phyloP scores from a whole-genome alignment of 2,113 vertebrate species.

The Pterocles gutturalis region DNA sequence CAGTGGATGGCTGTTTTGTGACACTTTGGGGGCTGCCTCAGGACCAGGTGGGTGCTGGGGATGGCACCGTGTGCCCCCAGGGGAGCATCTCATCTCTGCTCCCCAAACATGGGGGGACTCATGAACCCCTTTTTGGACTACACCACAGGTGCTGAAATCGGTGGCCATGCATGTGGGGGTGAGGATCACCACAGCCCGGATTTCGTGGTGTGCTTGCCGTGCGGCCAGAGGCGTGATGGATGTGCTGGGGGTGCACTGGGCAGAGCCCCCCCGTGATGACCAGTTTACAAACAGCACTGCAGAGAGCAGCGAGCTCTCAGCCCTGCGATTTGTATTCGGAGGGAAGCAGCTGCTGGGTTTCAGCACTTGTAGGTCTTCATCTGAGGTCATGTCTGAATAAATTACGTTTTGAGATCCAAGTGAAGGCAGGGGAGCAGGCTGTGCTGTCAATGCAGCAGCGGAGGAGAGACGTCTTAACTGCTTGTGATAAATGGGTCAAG shows the following conservation, averaged over 20 bases:
- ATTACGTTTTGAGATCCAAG: not conserved
- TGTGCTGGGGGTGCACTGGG: not conserved
- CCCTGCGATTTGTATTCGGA: not conserved
- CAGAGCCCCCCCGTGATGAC: not conserved
- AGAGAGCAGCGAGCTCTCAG: not conserved
- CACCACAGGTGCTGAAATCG: not conserved
- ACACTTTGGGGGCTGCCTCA: not conserved
- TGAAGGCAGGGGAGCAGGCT: not conserved
- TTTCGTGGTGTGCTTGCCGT: fast-evolving
- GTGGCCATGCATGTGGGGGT: fast-evolving
- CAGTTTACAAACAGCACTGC: not conserved
- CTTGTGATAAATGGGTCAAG: slow-evolving; percentile 11
- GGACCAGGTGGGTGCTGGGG: not conserved
- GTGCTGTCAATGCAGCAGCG: fast-evolving
- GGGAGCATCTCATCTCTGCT: not conserved
- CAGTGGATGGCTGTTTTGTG: fast-evolving
- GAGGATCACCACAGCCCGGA: fast-evolving
- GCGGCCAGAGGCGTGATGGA: not conserved
- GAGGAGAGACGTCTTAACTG: not conserved
- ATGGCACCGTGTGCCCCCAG: fast-evolving
- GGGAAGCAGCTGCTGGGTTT: not conserved
- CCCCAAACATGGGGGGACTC: not conserved
- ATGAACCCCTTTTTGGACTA: not conserved
- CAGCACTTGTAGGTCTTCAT: not conserved
- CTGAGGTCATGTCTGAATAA: not conserved